Percentiles rank a stretch among this genome's conserved stretches.
These are phyloP conservation scores for Chironomus tentans DNA, from an alignment of 2,888 invertebrate genomes.

Conservation along the genomic window DNA sequence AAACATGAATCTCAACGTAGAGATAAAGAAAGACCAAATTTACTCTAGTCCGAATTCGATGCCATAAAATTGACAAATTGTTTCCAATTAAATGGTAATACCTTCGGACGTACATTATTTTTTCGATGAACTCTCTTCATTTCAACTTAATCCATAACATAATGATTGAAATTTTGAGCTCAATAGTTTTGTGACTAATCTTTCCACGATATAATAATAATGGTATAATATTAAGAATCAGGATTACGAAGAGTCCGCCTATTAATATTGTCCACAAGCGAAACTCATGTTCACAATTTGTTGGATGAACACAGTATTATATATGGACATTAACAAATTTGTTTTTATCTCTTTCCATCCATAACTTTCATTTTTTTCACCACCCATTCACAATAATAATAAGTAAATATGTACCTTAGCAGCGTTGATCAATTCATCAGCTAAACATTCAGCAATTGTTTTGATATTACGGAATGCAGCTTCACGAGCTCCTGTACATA, in stretches of 20 bases:
- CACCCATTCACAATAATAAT: background rate
- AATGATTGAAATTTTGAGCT: background rate
- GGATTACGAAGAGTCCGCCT: slow-evolving; percentile 19
- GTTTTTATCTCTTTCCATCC: too few species aligned
- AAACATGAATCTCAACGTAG: background rate
- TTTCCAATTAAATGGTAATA: slow-evolving; percentile 26
- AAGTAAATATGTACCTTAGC: slow-evolving; percentile 61
- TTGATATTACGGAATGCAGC: slow-evolving; percentile 99
- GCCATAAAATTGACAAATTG: slow-evolving; percentile 24
- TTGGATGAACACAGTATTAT: slow-evolving; percentile 35
- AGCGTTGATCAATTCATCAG: slow-evolving; percentile 99
- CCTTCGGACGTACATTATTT: slow-evolving; percentile 12
- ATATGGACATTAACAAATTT: slow-evolving; percentile 33
- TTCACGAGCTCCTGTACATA: slow-evolving; percentile 98
- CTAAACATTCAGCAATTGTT: slow-evolving; percentile 98
- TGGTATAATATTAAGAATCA: slow-evolving; percentile 19
- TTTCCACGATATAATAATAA: slow-evolving; percentile 24
- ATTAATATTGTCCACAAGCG: slow-evolving; percentile 38
- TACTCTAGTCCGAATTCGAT: slow-evolving; percentile 26
- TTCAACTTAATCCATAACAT: background rate
- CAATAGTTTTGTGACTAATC: slow-evolving; percentile 6
- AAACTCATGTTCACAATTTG: slow-evolving; percentile 32
- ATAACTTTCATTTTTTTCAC: too few species aligned
- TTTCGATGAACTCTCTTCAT: background rate
- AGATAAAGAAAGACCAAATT: slow-evolving; percentile 21